Base-by-base conservation (phyloP, 2,888 invertebrate genomes). In the Metopia argyrocephala region DNA sequence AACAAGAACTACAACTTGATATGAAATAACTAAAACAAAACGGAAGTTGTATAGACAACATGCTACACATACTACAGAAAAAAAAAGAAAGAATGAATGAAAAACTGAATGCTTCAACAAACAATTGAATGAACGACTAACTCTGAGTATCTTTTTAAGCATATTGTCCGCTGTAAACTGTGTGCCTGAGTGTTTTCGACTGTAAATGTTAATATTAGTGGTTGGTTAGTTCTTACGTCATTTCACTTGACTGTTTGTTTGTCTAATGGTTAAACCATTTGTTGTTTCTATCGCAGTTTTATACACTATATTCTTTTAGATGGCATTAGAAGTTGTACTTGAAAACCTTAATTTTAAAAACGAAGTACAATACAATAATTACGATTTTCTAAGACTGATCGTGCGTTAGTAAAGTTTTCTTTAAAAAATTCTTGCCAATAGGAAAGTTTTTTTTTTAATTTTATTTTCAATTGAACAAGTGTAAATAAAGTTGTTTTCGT, bases 41-140 rank as follows among this genome's bases (percentile, higher is more conserved):
- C 80, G 76, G 80, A 80, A 80, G 76, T 80, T 69, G 21, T 27
- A 56, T 59, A 76, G 76, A 80, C 80, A 59, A 76, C 73, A 76
- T 73, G 73, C 73, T 64, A 50, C 52, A 65, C 76, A 76, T 76
- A 73, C n/a, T n/a, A n/a, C n/a, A n/a, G n/a, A n/a, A n/a, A n/a
- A n/a, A n/a, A n/a, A n/a, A n/a, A n/a, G n/a, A n/a, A n/a, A n/a
- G n/a, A n/a, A n/a, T 28, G 46, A 80, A 80, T 76, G 20, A 69
- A 64, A 68, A 50, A 27, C 12, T 6, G 27, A 0, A 56, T 6
- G 27, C 0, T 25, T 0, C n/a, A 1, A 25, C 5, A 15, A 1
- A 27, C 15, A 4, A 59, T 50, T 31, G 59, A 7, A 59, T 52
- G 52, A 48, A 69, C 31, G 69, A 57, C 46, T 23, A 31, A 70